Conservation (phyloP, 2,797 vertebrate genomes). For the Hirundo rustica region DNA sequence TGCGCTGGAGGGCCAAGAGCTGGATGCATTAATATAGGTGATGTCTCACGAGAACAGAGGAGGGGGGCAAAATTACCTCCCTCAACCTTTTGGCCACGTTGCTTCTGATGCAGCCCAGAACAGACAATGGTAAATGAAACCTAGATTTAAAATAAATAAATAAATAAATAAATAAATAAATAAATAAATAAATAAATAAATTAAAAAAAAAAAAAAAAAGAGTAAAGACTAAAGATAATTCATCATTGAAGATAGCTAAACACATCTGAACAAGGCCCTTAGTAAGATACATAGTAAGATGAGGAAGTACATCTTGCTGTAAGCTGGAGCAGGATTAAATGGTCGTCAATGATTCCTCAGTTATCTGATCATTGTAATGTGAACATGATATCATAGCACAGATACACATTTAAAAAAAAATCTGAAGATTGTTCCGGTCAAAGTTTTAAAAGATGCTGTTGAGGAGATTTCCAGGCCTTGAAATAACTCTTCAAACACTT, state of each 20-base stretch:
- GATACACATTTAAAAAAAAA: not conserved
- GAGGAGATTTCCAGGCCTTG: not conserved
- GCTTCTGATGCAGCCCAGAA: not conserved
- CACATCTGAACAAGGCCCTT: not conserved
- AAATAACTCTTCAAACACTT: not conserved
- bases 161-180: not conserved
- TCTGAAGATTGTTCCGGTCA: not conserved
- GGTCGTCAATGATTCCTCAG: not conserved
- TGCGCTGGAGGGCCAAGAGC: not conserved
- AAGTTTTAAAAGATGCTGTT: not conserved
- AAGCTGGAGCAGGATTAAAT: not conserved
- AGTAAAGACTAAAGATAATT: not conserved
- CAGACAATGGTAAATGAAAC: not conserved
- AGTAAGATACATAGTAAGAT: not conserved
- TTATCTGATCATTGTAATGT: not conserved
- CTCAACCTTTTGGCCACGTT: accelerated
- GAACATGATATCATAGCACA: not conserved
- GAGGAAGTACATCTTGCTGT: not conserved
- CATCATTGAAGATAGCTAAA: not conserved
- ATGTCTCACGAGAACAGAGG: not conserved
- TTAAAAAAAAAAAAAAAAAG: not conserved
- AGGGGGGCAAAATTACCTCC: not conserved
- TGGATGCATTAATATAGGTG: not conserved
- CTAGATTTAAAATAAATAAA: not conserved
- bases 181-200: too few relatives aligned